These are phyloP conservation scores for Amazona vittata DNA, from an alignment of 2,113 vertebrate species.

Conservation along the genomic window DNA sequence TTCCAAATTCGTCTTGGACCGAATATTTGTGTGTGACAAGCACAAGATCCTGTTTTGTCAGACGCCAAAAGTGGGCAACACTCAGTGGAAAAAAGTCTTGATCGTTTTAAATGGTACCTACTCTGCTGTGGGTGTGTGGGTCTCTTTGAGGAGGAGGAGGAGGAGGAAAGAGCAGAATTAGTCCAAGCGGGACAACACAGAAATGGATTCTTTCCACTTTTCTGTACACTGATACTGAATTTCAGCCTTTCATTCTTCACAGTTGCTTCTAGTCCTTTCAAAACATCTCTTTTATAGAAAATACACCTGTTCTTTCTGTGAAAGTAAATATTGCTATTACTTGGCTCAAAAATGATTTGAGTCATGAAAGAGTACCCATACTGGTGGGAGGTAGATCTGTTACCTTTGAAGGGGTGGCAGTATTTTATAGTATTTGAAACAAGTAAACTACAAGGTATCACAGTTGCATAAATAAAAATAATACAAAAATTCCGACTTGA, in stretches of 20 bases:
- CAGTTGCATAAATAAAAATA: neutral
- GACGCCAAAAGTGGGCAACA: slow-evolving; percentile 98
- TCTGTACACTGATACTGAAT: neutral
- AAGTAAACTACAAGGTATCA: neutral
- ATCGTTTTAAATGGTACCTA: slow-evolving; percentile 93
- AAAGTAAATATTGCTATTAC: neutral
- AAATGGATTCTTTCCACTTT: slow-evolving; percentile 19
- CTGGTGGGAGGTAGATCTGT: neutral
- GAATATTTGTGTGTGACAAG: slow-evolving; percentile 97
- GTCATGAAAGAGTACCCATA: neutral
- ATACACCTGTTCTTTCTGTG: neutral
- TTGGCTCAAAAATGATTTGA: neutral
- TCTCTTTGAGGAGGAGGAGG: neutral
- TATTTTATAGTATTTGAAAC: neutral
- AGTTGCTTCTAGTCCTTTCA: neutral
- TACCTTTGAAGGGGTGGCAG: neutral
- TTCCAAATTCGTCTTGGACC: slow-evolving; percentile 94
- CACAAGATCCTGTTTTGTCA: slow-evolving; percentile 98
- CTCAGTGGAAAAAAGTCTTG: slow-evolving; percentile 99
- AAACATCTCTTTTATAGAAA: neutral
- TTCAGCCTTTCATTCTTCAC: neutral
- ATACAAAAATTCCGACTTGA: neutral
- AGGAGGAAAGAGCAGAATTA: neutral
- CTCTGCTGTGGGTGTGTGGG: neutral
- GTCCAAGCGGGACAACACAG: neutral